These are phyloP conservation scores for Pycnonotus jocosus DNA, from an alignment of 2,113 vertebrate genomes.

Conservation along the genomic window DNA sequence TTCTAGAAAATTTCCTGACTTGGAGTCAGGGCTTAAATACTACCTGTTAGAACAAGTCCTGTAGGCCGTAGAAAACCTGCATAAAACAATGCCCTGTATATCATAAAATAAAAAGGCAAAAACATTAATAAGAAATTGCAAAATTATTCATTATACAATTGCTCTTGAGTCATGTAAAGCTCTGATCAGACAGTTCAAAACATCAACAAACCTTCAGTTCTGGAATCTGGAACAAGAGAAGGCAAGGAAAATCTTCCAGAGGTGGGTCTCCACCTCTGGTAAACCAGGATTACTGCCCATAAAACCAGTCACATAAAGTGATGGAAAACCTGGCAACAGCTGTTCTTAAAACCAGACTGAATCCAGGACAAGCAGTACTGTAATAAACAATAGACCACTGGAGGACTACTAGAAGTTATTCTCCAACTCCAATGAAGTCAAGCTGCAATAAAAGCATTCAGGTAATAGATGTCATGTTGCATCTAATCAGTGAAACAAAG, in stretches of 20 bases:
- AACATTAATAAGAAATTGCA: background rate
- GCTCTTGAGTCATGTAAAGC: background rate
- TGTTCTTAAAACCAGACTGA: background rate
- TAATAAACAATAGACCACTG: background rate
- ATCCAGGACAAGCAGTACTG: background rate
- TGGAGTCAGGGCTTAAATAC: background rate
- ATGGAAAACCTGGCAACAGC: background rate
- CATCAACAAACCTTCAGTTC: background rate
- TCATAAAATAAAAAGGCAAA: background rate
- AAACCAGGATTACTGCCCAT: background rate
- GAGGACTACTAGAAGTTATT: background rate
- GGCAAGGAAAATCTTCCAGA: background rate
- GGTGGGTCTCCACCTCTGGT: background rate
- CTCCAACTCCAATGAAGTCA: background rate
- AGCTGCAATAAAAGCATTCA: background rate
- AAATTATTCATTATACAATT: background rate
- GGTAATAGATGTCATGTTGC: background rate
- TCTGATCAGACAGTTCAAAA: background rate
- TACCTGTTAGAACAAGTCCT: background rate
- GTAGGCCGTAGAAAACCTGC: background rate
- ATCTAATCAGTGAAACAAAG: background rate
- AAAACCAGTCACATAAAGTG: background rate
- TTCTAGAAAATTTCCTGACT: background rate
- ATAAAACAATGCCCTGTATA: background rate
- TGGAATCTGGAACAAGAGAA: background rate